Base-by-base conservation (phyloP, 2,797 vertebrate genomes). In the Graptemys geographica region DNA sequence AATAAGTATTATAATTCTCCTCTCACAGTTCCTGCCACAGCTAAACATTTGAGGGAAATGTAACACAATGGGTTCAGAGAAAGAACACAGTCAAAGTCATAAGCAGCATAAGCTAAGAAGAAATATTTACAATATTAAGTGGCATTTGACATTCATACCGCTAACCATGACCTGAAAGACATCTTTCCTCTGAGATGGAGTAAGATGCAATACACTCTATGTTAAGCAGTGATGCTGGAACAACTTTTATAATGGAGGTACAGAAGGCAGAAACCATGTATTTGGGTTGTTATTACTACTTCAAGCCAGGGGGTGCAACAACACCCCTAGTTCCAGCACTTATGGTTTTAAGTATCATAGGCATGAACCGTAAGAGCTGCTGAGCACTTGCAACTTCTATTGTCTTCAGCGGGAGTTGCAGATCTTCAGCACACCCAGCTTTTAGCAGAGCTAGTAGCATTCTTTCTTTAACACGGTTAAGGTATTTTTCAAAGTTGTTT, bases 21-120 rank as follows among this genome's bases (percentile, higher is more conserved):
- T 25, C 62, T 33, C 6, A 23, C 31, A 33, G 28, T 33, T 33
- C 15, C 81, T 18, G 12, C 0, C 0, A 47, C 0, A n/a, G 69
- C 53, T 87, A 81, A 79, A 51, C 12, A 18, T 0, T 0, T 1
- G 0, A 79, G 27, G 21, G 87, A 90, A 84, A 90, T 8, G 76
- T 49, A 79, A 47, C 33, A 3, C 2, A 47, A 92, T 2, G 25
- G 23, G 47, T 85, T 93, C 78, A 87, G 84, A 93, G 78, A 9
- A 1, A 86, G 83, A 44, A 79, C 0, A 0, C 21, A 15, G 81
- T 6, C 6, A 85, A 82, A 79, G 84, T 47, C 53, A 72, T 44
- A 88, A 76, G 81, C 13, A 3, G n/a, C 80, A 53, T 18, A n/a
- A 5, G 3, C 0, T 62, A 65, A 84, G 95, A n/a, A 3, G 53